phyloP scores from a whole-genome alignment of 92 coral and sea anemone species.

The Porites lobata region DNA sequence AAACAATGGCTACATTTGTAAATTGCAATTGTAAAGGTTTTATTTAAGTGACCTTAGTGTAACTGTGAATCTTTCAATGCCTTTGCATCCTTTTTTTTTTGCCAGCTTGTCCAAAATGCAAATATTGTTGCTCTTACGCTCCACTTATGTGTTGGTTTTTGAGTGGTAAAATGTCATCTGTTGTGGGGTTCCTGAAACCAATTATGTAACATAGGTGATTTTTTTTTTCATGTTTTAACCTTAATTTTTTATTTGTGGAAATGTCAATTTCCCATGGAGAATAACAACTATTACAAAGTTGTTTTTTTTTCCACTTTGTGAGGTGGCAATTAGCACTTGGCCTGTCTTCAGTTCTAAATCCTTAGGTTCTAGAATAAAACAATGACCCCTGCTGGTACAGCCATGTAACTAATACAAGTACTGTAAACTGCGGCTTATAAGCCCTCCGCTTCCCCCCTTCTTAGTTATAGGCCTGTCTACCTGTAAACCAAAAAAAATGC shows the following conservation, averaged over 20 bases:
- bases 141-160: not conserved
- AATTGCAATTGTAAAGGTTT: too few species aligned
- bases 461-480: too few species aligned
- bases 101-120: not conserved
- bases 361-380: too few species aligned
- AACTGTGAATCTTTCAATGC: too few species aligned
- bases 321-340: slow-evolving; percentile 12
- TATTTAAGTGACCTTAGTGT: too few species aligned
- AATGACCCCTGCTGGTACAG: too few species aligned
- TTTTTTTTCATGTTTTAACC: not conserved
- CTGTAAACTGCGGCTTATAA: too few species aligned
- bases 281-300: not conserved
- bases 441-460: too few species aligned
- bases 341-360: not conserved
- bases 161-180: not conserved
- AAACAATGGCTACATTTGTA: too few species aligned
- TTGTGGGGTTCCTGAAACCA: not conserved
- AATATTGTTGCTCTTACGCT: not conserved
- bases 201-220: not conserved
- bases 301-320: slow-evolving; percentile 5
- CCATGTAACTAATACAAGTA: too few species aligned
- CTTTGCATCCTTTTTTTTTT: not conserved
- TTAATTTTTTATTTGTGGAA: slow-evolving; percentile 8
- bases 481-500: too few species aligned
- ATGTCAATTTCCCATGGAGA: slow-evolving; percentile 14